Evolutionary conservation across 2,797 vertebrate genomes (phyloP).

Genomic region (Myioborus miniatus): DNA sequence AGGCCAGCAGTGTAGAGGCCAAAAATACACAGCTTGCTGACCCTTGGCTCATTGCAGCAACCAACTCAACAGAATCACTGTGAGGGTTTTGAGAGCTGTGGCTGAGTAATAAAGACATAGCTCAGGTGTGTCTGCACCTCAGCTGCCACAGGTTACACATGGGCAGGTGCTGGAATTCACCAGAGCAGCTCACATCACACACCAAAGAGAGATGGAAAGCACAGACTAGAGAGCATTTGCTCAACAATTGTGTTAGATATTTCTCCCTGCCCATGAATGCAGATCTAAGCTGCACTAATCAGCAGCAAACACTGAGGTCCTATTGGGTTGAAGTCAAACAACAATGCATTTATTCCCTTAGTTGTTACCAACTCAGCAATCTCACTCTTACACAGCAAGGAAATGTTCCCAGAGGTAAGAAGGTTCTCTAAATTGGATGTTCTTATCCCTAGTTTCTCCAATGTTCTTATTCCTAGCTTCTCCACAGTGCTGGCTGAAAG

Average conservation of each 20-base stretch:
- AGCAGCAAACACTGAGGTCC: slow-evolving; percentile 6
- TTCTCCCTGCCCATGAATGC: neutral
- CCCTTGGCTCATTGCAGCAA: neutral
- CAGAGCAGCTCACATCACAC: neutral
- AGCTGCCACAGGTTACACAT: rapidly evolving
- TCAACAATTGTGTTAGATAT: neutral
- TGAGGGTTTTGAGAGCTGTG: neutral
- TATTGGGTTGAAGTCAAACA: slow-evolving; percentile 41
- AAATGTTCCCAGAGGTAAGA: slow-evolving; percentile 19
- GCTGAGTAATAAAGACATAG: neutral
- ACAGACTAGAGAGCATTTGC: neutral
- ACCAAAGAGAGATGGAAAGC: neutral
- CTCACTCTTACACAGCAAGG: slow-evolving; percentile 32
- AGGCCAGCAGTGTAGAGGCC: neutral
- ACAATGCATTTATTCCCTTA: slow-evolving; percentile 16
- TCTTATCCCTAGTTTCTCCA: slow-evolving; percentile 34
- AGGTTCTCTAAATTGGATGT: slow-evolving; percentile 6
- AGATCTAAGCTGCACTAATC: slow-evolving; percentile 44
- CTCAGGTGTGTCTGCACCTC: neutral
- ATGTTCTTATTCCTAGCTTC: neutral
- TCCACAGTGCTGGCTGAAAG: slow-evolving; percentile 36
- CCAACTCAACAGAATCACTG: neutral
- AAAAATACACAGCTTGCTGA: neutral
- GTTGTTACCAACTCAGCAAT: slow-evolving; percentile 55
- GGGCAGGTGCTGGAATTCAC: neutral